Conservation (phyloP, 64 coral and sea anemone species). For the Pachyseris speciosa region DNA sequence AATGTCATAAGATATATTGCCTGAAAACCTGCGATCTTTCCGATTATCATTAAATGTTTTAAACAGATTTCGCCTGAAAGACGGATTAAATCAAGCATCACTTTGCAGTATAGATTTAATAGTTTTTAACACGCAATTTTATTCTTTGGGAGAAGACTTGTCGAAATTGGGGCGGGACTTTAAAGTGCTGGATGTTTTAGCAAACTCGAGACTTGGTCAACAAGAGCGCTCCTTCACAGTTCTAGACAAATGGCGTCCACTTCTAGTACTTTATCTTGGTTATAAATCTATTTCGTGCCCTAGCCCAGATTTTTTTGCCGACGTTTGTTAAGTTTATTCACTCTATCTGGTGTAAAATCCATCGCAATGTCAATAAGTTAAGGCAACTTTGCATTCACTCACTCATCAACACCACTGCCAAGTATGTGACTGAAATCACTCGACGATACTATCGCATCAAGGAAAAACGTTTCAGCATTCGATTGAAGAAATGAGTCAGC, state of each 20-base stretch:
- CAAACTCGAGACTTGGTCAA: not conserved
- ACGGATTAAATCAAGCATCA: slow-evolving; percentile 23
- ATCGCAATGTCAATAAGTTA: not conserved
- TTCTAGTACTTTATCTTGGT: not conserved
- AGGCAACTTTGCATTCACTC: not conserved
- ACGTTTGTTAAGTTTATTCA: slow-evolving; percentile 26
- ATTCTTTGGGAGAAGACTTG: not conserved
- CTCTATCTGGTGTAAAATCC: slow-evolving; percentile 4
- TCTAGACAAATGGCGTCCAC: not conserved
- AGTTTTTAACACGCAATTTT: slow-evolving; percentile 5
- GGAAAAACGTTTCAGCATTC: not conserved
- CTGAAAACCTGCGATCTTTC: not conserved
- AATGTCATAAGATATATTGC: slow-evolving; percentile 4
- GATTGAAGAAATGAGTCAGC: not conserved
- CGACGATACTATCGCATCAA: not conserved
- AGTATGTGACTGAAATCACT: not conserved
- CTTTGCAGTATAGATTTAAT: not conserved
- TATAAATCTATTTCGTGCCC: slow-evolving; percentile 22
- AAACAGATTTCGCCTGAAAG: slow-evolving; percentile 16
- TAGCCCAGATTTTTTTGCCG: not conserved
- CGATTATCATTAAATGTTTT: slow-evolving; percentile 38
- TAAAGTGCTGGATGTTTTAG: not conserved
- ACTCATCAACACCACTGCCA: not conserved
- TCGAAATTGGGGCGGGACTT: not conserved
- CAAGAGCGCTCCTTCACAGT: not conserved